Evolutionary conservation across 2,888 invertebrate species (phyloP).

Genomic region (Apamea crenata): DNA sequence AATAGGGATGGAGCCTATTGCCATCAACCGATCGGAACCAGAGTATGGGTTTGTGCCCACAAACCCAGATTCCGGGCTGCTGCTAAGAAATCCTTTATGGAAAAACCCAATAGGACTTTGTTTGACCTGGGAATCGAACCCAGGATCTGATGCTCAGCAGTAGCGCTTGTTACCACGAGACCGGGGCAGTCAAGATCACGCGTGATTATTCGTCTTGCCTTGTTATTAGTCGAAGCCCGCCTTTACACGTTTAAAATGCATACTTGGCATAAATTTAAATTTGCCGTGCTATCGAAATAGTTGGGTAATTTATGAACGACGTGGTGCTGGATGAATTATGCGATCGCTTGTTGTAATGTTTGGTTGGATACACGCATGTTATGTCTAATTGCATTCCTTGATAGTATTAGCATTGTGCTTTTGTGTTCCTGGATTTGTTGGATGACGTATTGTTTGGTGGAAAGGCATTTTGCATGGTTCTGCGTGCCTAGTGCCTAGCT

Average conservation of each 20-base stretch:
- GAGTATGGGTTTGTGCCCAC: too few species aligned
- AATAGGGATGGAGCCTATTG: too few species aligned
- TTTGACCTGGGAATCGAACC: not conserved
- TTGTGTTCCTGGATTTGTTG: constrained; percentile 40
- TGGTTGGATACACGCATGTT: constrained; percentile 75
- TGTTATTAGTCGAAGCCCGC: constrained; percentile 83
- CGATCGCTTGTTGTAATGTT: constrained; percentile 76
- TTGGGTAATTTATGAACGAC: constrained; percentile 84
- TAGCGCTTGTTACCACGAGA: not conserved
- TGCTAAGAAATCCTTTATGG: not conserved
- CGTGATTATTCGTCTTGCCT: constrained; percentile 80
- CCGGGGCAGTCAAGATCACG: not conserved
- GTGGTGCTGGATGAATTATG: constrained; percentile 82
- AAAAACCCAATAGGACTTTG: not conserved
- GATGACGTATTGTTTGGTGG: constrained; percentile 23
- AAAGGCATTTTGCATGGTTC: constrained; percentile 3
- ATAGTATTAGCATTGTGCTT: constrained; percentile 66
- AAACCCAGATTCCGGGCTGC: not conserved
- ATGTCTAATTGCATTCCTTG: constrained; percentile 77
- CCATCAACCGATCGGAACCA: too few species aligned
- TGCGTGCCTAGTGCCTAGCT: not conserved
- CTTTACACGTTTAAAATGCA: constrained; percentile 86
- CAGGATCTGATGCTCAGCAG: not conserved
- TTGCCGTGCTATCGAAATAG: constrained; percentile 88
- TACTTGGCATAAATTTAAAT: constrained; percentile 88